A percentile compares a stretch with the other conserved stretches of the same genome.
phyloP scores from a whole-genome alignment of 2,113 vertebrate genomes.

The Excalfactoria chinensis region DNA sequence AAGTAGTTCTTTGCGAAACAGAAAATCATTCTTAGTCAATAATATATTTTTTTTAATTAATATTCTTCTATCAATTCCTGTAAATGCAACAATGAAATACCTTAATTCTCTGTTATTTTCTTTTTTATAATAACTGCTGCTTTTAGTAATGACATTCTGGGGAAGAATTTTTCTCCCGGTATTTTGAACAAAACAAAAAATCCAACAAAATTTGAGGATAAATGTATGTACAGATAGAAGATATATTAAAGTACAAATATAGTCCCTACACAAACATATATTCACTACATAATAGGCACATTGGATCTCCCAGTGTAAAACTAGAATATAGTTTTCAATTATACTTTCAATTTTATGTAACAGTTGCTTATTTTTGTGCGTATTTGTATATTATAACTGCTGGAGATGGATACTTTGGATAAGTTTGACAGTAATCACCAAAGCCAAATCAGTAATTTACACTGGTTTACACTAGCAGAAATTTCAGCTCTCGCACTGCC shows the following conservation, averaged over 20 bases:
- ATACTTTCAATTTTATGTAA: background rate
- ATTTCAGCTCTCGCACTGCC: background rate
- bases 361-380: background rate
- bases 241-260: background rate
- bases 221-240: background rate
- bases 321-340: background rate
- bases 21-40: background rate
- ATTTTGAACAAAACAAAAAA: background rate
- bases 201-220: background rate
- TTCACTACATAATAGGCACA: background rate
- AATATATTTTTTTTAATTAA: background rate
- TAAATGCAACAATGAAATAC: background rate
- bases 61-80: background rate
- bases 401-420: background rate
- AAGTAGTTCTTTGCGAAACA: background rate
- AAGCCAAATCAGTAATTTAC: background rate
- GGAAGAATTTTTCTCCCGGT: background rate
- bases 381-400: background rate
- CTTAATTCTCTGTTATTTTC: background rate
- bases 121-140: background rate
- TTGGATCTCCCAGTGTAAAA: background rate
- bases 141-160: background rate
- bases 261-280: background rate
- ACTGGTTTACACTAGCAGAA: background rate
- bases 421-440: background rate